Evolutionary conservation across 1,140 invertebrate genomes (phyloP), one percentile per base, ranked within the genome.

Genomic region (Rhynchophorus ferrugineus): DNA sequence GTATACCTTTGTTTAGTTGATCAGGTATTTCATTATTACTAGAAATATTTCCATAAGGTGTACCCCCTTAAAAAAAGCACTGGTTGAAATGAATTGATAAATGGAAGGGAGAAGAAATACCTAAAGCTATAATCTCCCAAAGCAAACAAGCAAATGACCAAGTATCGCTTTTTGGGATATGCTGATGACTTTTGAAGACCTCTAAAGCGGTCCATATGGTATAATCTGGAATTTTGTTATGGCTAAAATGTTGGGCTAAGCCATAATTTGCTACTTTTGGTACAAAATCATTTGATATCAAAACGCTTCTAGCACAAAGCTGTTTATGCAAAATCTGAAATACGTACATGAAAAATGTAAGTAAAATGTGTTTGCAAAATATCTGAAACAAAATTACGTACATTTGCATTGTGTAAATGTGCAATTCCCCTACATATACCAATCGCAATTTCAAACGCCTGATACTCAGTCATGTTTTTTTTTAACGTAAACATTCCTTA

Each of bases 41-140:
- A 11, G 74, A 69, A 3, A 88, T 69, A 41, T 81, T 78, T 1
- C 78, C 73, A 67, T 89, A 91, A 0, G 84, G 87, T 5, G 88
- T 91, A 1, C 79, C 87, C 29, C 89, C 75, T 76, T 50, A 20
- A 62, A 59, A 49, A 16, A 60, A 29, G 11, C 5, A 5, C 5
- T 6, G 24, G 5, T 29, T 29, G 5, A 6, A 6, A 29, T 11
- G 5, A 6, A 6, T 29, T 29, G 5, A 29, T 5, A 29, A 29
- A 6, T 29, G 11, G 11, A 29, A 11, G 11, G 11, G 11, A 29
- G 24, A 29, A 5, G 5, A 17, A 9, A 21, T 56, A 75, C 75
- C 89, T 62, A 91, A 73, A n/a, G 84, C 81, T 44, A 85, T 76
- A 55, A 85, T 79, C 68, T 93, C 89, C 89, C 89, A 92, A 24